These are phyloP conservation scores for Melitaea cinxia DNA, from an alignment of 1,140 invertebrate genomes.

Conservation along the genomic window DNA sequence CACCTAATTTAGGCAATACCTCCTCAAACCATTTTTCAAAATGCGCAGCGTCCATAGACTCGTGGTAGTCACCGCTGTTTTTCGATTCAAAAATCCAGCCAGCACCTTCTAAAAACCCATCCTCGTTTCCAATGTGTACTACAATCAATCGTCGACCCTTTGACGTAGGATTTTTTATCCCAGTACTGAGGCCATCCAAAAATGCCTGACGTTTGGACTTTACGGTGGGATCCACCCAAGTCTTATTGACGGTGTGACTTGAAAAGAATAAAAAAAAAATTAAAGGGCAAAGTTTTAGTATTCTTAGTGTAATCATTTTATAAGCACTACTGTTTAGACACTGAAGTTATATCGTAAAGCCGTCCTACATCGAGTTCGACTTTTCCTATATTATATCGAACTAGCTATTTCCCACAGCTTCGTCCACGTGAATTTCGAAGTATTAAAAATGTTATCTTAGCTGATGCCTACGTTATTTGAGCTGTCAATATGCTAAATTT, in stretches of 20 bases:
- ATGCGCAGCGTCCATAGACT: constrained; percentile 42
- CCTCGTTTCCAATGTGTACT: constrained; percentile 46
- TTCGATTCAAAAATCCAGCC: constrained; percentile 43
- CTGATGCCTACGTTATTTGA: too few species aligned
- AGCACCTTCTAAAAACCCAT: constrained; percentile 44
- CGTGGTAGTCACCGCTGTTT: constrained; percentile 46
- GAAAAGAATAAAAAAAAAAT: constrained; percentile 18
- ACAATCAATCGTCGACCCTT: constrained; percentile 48
- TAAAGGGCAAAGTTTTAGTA: not conserved
- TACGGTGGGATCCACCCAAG: constrained; percentile 28
- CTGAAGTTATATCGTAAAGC: too few species aligned
- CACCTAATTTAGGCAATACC: constrained; percentile 39
- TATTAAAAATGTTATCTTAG: too few species aligned
- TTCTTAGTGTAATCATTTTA: too few species aligned
- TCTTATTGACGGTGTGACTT: constrained; percentile 39
- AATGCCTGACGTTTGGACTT: not conserved
- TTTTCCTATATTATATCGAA: too few species aligned
- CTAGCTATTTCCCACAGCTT: too few species aligned
- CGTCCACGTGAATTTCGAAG: too few species aligned
- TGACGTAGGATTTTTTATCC: constrained; percentile 40
- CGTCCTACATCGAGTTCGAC: too few species aligned
- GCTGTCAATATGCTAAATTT: too few species aligned
- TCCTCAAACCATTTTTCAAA: constrained; percentile 47
- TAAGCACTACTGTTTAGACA: too few species aligned
- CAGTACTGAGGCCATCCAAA: constrained; percentile 38